A percentile compares a stretch with the other conserved stretches of the same genome.
These are phyloP conservation scores for Lepeophtheirus salmonis DNA, from an alignment of 1,140 invertebrate genomes.

Conservation along the genomic window DNA sequence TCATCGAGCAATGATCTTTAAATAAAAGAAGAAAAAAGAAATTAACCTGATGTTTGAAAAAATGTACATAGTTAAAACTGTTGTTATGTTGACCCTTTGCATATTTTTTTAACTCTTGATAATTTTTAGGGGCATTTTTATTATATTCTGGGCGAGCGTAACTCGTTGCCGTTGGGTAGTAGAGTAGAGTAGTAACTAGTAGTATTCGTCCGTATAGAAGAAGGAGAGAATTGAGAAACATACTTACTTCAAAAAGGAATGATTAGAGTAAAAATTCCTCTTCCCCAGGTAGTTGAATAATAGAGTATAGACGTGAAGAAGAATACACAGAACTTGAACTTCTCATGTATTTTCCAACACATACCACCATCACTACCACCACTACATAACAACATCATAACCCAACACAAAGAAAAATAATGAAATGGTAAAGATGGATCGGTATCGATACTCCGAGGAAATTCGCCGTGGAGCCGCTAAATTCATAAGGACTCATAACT, in stretches of 20 bases:
- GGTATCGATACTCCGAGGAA: not conserved
- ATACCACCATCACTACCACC: no score
- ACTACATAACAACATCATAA: no score
- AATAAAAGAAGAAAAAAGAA: not conserved
- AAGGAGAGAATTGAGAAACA: no score
- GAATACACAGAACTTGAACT: no score
- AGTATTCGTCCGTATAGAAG: no score
- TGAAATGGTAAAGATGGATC: not conserved
- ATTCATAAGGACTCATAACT: not conserved
- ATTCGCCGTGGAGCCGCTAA: not conserved
- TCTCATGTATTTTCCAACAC: no score
- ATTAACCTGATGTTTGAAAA: not conserved
- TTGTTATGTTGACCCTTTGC: no score
- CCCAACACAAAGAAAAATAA: no score
- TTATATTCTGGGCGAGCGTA: not conserved
- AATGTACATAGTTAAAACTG: no score
- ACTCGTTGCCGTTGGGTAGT: not conserved
- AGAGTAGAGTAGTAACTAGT: no score
- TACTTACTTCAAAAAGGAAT: no score
- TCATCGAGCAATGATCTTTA: no score
- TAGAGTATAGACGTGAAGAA: not conserved
- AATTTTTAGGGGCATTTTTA: not conserved
- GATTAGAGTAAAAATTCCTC: not conserved
- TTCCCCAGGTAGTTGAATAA: not conserved
- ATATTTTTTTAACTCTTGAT: not conserved